Evolutionary conservation across 2,797 vertebrate genomes (phyloP).

Genomic region (Scyliorhinus canicula): DNA sequence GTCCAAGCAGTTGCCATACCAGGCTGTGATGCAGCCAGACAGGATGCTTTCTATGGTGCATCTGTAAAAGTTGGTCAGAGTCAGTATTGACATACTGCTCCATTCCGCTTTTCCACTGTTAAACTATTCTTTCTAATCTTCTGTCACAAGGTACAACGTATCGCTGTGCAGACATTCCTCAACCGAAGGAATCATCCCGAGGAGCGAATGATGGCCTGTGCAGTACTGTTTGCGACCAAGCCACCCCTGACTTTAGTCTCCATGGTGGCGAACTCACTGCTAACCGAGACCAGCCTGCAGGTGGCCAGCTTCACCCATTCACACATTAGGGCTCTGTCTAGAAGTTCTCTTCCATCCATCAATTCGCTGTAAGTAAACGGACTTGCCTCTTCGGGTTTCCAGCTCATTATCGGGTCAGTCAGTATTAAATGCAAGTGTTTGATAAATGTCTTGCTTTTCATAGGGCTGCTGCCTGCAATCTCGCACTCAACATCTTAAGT

Average conservation of each 20-base stretch:
- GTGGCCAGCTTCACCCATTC: constrained; percentile 70
- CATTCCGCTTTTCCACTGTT: neutral
- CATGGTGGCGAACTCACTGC: constrained; percentile 55
- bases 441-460: constrained; percentile 35
- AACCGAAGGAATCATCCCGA: constrained; percentile 56
- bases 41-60: too few species aligned
- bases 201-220: constrained; percentile 62
- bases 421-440: neutral
- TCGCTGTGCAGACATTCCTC: constrained; percentile 66
- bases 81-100: too few species aligned
- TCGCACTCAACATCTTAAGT: constrained; percentile 64
- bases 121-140: neutral
- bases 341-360: constrained; percentile 63
- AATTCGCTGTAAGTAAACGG: constrained; percentile 62
- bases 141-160: constrained; percentile 63
- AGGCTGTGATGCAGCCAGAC: too few species aligned
- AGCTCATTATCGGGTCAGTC: neutral
- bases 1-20: too few species aligned
- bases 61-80: too few species aligned
- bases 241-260: constrained; percentile 60
- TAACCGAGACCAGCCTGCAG: constrained; percentile 65
- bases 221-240: constrained; percentile 67
- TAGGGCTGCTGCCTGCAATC: constrained; percentile 71
- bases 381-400: neutral
- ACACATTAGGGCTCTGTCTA: constrained; percentile 66